Base-by-base conservation (phyloP, 2,888 invertebrate genomes). In the Pachydiplax longipennis region DNA sequence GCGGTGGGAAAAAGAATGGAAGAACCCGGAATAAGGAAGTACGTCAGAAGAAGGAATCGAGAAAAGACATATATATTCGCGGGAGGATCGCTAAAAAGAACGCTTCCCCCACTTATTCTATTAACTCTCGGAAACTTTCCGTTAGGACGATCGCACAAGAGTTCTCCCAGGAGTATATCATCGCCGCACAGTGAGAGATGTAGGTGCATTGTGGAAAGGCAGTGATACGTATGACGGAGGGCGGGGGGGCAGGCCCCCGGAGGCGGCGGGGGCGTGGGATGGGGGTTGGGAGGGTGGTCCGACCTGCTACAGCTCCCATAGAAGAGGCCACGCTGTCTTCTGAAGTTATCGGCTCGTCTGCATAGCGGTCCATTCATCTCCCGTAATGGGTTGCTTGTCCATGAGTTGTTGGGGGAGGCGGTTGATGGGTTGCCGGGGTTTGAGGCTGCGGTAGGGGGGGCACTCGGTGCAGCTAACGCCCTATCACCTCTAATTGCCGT, bases 301-400 rank as follows among this genome's bases (percentile, higher is more conserved):
- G 83, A 82, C 48, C 82, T 53, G 44, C 58, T 15, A 25, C 82
- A 58, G 83, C 83, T 31, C 48, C n/a, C 25, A 18, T 22, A 83
- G 83, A 25, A 31, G 83, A 31, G 83, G 83, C 83, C 83, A 58
- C 83, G 58, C 83, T 58, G 83, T 82, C 83, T 48, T 83, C 83
- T 58, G 83, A 35, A 83, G 83, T 83, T 83, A 83, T 83, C 83
- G 83, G 83, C 83, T 83, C 53, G 83, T 83, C 83, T 58, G 83
- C 83, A 83, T 83, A 83, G 83, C 53, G 83, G 83, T 31, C 83
- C 83, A 83, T 83, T 83, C 53, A 58, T 83, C 58, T 83, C 83
- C 83, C 58, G 83, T 83, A 83, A 83, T 58, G 83, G 83, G 83
- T 83, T 83, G 58, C 83, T 83, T 83, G 83, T 83, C 83, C 83